These are phyloP conservation scores for Corythaeola cristata DNA, from an alignment of 2,113 vertebrate genomes.

Conservation along the genomic window DNA sequence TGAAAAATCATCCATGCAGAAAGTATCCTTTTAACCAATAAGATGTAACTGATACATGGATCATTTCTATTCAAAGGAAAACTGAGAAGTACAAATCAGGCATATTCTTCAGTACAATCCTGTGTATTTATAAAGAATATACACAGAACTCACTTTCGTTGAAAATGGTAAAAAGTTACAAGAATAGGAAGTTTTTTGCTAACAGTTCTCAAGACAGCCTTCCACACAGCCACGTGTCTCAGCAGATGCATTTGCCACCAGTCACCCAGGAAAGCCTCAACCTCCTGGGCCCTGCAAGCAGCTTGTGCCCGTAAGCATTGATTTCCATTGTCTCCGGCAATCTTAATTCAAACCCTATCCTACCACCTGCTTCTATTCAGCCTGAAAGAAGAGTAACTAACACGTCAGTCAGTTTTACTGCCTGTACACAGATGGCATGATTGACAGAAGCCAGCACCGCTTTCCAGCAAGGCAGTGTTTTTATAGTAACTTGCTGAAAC, in stretches of 20 bases:
- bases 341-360: fast-evolving
- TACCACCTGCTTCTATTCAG: background rate
- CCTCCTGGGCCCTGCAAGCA: background rate
- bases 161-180: background rate
- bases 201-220: background rate
- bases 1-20: background rate
- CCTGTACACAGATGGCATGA: background rate
- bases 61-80: background rate
- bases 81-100: background rate
- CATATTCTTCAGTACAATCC: background rate
- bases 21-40: background rate
- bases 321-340: background rate
- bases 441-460: background rate
- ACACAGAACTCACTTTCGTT: background rate
- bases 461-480: background rate
- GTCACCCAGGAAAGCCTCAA: background rate
- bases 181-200: background rate
- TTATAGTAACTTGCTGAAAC: background rate
- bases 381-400: background rate
- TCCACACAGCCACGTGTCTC: background rate
- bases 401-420: background rate
- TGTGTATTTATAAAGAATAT: background rate
- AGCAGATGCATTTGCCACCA: background rate
- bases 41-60: background rate
- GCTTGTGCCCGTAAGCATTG: too few species aligned